Evolutionary conservation across 2,113 vertebrate species (phyloP).

Genomic region (Percopsis transmontana): DNA sequence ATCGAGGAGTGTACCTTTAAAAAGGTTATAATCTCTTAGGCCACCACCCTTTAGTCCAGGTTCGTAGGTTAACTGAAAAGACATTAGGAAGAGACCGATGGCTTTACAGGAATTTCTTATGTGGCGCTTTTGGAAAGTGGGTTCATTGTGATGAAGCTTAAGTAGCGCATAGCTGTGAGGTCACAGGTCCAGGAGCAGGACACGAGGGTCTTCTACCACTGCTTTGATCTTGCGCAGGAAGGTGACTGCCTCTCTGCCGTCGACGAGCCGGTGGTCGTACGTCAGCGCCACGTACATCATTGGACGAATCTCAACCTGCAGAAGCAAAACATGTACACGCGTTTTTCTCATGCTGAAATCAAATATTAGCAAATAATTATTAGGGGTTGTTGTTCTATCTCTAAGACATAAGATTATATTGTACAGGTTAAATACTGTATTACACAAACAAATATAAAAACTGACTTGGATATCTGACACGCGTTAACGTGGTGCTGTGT

Average conservation of each 20-base stretch:
- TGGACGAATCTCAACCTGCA: constrained; percentile 90
- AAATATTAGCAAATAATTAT: too few relatives aligned
- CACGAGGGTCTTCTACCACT: constrained; percentile 91
- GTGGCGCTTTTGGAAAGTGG: background rate
- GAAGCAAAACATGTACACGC: constrained; percentile 3
- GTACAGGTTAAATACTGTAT: too few relatives aligned
- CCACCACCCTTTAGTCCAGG: background rate
- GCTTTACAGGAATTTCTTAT: constrained; percentile 14
- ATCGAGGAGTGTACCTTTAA: too few relatives aligned
- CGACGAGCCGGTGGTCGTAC: constrained; percentile 91
- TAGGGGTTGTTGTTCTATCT: too few relatives aligned
- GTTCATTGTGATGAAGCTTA: constrained; percentile 24
- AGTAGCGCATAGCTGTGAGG: constrained; percentile 12
- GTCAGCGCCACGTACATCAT: constrained; percentile 97
- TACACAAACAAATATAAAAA: too few relatives aligned
- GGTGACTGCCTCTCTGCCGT: constrained; percentile 93
- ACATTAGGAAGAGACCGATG: background rate
- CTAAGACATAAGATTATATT: too few relatives aligned
- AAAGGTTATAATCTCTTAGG: background rate
- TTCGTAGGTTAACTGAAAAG: background rate
- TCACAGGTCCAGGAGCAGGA: constrained; percentile 92
- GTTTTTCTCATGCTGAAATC: background rate
- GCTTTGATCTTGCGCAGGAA: constrained; percentile 96
- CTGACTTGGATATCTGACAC: too few relatives aligned
- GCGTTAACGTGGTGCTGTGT: too few relatives aligned